Conservation (phyloP, 2,797 vertebrate species). For the Crocodylus rhombifer region DNA sequence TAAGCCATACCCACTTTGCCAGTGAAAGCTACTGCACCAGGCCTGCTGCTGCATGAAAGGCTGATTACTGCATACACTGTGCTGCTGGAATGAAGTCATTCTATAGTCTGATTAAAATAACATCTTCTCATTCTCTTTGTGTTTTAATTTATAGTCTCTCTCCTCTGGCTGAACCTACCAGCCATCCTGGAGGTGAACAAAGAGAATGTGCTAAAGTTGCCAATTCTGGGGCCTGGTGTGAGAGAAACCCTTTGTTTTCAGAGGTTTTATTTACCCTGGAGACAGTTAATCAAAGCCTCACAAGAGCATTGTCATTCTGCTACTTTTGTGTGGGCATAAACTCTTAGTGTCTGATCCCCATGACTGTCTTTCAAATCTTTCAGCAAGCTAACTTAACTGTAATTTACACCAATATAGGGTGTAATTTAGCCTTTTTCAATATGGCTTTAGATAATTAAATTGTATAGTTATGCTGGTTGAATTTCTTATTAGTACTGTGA, state of each 20-base stretch:
- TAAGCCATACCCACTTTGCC: not conserved
- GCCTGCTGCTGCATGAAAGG: not conserved
- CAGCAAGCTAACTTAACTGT: constrained; percentile 38
- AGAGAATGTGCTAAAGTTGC: constrained; percentile 77
- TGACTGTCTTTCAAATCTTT: constrained; percentile 44
- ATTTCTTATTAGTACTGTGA: constrained; percentile 48
- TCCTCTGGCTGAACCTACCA: constrained; percentile 81
- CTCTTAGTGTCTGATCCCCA: constrained; percentile 50
- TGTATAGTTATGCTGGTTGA: not conserved
- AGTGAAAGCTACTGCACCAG: not conserved
- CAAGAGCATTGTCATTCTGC: constrained; percentile 68
- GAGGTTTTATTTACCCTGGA: constrained; percentile 75
- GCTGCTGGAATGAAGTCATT: constrained; percentile 58
- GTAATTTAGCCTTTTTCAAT: constrained; percentile 41
- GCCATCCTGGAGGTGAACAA: constrained; percentile 79
- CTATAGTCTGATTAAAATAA: constrained; percentile 75
- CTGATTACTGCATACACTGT: constrained; percentile 45
- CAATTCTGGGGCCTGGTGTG: constrained; percentile 71
- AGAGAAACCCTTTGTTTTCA: constrained; percentile 76
- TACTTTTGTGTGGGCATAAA: constrained; percentile 46
- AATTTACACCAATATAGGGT: not conserved
- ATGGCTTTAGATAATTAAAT: constrained; percentile 50
- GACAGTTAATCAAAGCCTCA: constrained; percentile 74
- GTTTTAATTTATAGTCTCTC: constrained; percentile 75
- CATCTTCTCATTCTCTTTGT: constrained; percentile 76